Base-by-base conservation (phyloP, 30 jellyfish, hydroid and myxozoan genomes). In the Cassiopea xamachana region DNA sequence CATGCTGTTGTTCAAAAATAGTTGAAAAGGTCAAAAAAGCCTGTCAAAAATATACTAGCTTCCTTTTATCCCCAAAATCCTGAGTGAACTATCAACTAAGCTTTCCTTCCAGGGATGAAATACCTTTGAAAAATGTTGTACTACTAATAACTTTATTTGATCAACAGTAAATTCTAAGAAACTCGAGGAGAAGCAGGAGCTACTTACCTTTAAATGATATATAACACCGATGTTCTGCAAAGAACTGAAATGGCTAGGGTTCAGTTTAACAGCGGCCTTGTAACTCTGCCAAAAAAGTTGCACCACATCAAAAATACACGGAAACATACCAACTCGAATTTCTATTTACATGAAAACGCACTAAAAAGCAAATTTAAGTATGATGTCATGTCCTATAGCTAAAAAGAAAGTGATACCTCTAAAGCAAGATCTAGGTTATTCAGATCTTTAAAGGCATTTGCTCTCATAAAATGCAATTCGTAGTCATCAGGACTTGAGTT, bases 231-330 rank as follows among this genome's bases (percentile, higher is more conserved):
- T 48, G 64, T 93, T 93, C 49, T 87, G 86, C 1, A 83, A 73
- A 7, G 98, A 93, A 79, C 92, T 78, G 89, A 92, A 92, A 48
- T 92, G 87, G 16, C 82, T 92, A 1, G 98, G 89, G 69, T 84
- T 71, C 19, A 80, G 49, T 50, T 46, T 78, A 5, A 77, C 60
- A 55, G 78, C 88, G n/a, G 82, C 93, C 68, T 75, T 82, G 91
- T 86, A 92, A 60, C 93, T 87, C 98, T 92, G 81, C 3, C 80
- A 80, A 64, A 16, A 64, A 61, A 78, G 3, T 6, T 1, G 7
- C 1, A 46, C 45, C 13, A 69, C 62, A 18, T 51, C 18, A 27
- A 27, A 27, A 27, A 27, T 27, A 27, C 39, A 27, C 39, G 39
- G 39, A 27, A 27, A 27, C 0, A 27, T 27, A 27, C 39, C 39